phyloP scores from a whole-genome alignment of 2,888 invertebrate genomes.

The Chrysolina haemoptera region DNA sequence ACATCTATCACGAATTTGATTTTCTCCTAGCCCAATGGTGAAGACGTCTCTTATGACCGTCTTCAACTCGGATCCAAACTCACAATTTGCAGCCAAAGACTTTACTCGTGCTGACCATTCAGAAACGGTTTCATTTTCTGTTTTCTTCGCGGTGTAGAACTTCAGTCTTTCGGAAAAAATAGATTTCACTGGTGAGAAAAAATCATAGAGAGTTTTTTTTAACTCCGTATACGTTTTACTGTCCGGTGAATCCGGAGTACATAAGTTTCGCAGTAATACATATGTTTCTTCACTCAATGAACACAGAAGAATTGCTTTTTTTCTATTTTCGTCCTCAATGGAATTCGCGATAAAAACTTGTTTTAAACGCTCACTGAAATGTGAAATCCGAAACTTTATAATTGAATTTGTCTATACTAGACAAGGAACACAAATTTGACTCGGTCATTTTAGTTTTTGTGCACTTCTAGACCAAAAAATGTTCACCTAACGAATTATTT shows the following conservation, averaged over 20 bases:
- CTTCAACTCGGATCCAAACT: too few relatives aligned
- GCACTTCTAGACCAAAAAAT: too few relatives aligned
- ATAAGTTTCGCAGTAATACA: constrained; percentile 26
- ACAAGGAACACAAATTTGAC: too few relatives aligned
- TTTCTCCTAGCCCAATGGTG: constrained; percentile 2
- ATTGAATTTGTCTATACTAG: constrained; percentile 10
- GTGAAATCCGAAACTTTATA: constrained; percentile 16
- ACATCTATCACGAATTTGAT: constrained; percentile 13
- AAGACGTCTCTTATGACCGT: constrained; percentile 9
- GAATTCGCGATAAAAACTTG: constrained; percentile 25
- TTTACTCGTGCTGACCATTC: too few relatives aligned
- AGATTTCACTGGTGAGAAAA: constrained; percentile 14
- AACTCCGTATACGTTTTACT: constrained; percentile 3
- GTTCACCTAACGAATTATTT: too few relatives aligned
- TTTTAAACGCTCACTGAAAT: constrained; percentile 11
- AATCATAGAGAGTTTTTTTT: not conserved
- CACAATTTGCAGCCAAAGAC: too few relatives aligned
- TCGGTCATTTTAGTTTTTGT: too few relatives aligned
- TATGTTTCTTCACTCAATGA: constrained; percentile 24
- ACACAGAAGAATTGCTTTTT: constrained; percentile 21
- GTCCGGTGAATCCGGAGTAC: constrained; percentile 21
- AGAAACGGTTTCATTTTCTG: not conserved
- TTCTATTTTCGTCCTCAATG: constrained; percentile 12
- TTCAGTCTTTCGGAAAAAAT: constrained; percentile 13
- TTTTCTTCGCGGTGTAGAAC: not conserved